Evolutionary conservation across 2,888 invertebrate genomes (phyloP), one percentile per base, ranked within the genome.

Genomic region (Habrosyne pyritoides): DNA sequence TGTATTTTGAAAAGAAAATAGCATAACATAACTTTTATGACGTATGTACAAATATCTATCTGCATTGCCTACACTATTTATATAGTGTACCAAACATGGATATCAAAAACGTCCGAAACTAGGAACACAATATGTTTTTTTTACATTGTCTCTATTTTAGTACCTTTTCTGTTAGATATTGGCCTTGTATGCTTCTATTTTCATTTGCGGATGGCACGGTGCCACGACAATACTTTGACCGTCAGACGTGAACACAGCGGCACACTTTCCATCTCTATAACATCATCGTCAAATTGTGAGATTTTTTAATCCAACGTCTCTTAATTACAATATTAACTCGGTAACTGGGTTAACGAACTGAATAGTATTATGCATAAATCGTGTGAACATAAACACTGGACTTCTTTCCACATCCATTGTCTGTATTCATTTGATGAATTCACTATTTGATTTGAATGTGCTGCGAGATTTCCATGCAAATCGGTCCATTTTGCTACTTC

Each of bases 301-400:
- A 81, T 79, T 65, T 75, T 18, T 18, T 18, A 71, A 72, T 71
- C 66, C 75, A 71, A 77, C 75, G 72, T 79, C 77, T 73, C 77
- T 86, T 86, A 84, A 89, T 89, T 86, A 84, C 74, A 82, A 89
- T 79, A 81, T 79, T 80, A 88, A 81, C 77, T 77, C 83, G 83
- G 85, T 85, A 90, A 91, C 86, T 89, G 71, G 91, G 91, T 85
- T 91, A 93, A 93, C 88, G 90, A 84, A 94, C 92, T 85, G 83
- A 76, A 80, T 77, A 75, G 66, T 70, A 66, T 69, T 73, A 75
- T 76, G 73, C 79, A 77, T 73, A 74, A 77, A 81, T 82, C 86
- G 89, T 91, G 91, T 79, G 91, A 90, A 89, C 79, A 82, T 77
- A 67, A 77, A 76, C 75, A 79, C 61, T 75, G 67, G 69, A 65